Evolutionary conservation across 1,140 invertebrate species (phyloP).

Genomic region (Brachystomella parvula): DNA sequence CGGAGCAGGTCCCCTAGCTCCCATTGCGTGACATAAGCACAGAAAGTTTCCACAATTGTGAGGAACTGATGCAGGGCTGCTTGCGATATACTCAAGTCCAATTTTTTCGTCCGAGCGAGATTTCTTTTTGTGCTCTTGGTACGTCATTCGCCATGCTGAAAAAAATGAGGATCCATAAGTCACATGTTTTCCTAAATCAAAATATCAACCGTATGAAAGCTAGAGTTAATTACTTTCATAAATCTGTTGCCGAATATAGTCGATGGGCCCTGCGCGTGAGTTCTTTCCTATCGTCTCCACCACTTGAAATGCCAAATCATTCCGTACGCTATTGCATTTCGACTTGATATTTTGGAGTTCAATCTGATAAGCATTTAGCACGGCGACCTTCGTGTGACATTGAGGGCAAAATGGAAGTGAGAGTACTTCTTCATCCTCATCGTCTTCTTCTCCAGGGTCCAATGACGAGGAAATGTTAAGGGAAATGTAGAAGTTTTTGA

Average conservation of each 20-base stretch:
- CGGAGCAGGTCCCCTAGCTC: not conserved
- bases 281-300: constrained; percentile 29
- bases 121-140: constrained; percentile 9
- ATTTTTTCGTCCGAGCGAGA: not conserved
- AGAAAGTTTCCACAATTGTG: not conserved
- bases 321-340: constrained; percentile 25
- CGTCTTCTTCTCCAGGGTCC: constrained; percentile 12
- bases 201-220: not conserved
- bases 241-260: constrained; percentile 33
- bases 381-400: constrained; percentile 32
- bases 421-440: constrained; percentile 22
- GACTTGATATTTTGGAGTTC: constrained; percentile 25
- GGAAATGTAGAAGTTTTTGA: constrained; percentile 27
- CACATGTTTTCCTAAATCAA: not conserved
- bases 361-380: constrained; percentile 22
- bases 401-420: constrained; percentile 32
- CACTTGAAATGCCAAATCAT: constrained; percentile 32
- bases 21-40: not conserved
- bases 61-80: not conserved
- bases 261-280: constrained; percentile 29
- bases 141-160: constrained; percentile 17
- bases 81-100: not conserved
- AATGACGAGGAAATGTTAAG: constrained; percentile 18
- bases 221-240: constrained; percentile 18
- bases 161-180: not conserved